Evolutionary conservation across 2,888 invertebrate species (phyloP).

Genomic region (Callinectes sapidus): DNA sequence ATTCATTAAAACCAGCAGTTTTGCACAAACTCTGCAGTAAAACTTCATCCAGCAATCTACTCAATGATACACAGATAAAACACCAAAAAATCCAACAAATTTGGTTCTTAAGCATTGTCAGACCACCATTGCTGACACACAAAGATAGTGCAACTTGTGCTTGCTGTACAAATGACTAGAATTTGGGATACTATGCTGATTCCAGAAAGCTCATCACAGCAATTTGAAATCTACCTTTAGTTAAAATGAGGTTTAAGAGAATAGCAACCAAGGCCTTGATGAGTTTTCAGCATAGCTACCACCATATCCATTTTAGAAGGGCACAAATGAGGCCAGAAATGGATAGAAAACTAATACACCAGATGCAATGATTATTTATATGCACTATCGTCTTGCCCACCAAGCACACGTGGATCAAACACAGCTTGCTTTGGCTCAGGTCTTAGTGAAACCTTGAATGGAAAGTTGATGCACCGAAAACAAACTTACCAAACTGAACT

Average conservation of each 20-base stretch:
- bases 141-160: background rate
- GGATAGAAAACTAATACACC: background rate
- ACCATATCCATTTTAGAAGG: background rate
- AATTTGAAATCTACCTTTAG: background rate
- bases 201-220: background rate
- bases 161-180: background rate
- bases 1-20: background rate
- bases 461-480: background rate
- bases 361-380: background rate
- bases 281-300: background rate
- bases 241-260: background rate
- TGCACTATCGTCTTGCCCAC: background rate
- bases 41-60: slow-evolving; percentile 5
- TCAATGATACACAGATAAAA: background rate
- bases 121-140: background rate
- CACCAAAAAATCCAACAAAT: background rate
- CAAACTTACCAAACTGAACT: background rate
- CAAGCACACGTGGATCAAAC: background rate
- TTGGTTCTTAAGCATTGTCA: background rate
- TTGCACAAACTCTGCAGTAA: background rate
- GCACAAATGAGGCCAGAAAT: background rate
- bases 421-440: background rate
- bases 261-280: background rate
- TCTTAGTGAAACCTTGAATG: background rate
- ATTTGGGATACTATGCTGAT: background rate